Base-by-base conservation (phyloP, 2,888 invertebrate genomes). In the Spisula subtruncata region DNA sequence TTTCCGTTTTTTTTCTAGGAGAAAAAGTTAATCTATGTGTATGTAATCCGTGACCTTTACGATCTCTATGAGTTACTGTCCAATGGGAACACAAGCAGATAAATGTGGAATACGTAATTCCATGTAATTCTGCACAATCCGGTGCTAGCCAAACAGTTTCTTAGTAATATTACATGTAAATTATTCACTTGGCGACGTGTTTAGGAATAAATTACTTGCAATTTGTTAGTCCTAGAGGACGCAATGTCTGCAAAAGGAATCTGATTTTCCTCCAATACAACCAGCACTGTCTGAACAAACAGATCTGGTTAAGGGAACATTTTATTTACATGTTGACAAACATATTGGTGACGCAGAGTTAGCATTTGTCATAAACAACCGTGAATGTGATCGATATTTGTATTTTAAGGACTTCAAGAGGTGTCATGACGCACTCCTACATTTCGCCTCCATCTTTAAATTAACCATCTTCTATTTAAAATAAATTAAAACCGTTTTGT, bases 181-280 rank as follows among this genome's bases (percentile, higher is more conserved):
- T 75, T 75, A 75, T 75, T 32, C 32, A 75, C 75, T 18, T 35
- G 75, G 75, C 75, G 75, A 75, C 75, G 75, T 75, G 75, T 32
- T 75, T 75, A 18, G 18, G 29, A 75, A 75, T 75, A 35, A 75
- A 75, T 75, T 35, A 75, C 35, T 75, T 25, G 29, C 75, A 35
- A 32, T 32, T 35, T 75, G 35, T 35, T 25, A 75, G 29, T 35
- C 32, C 35, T 75, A 32, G 16, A 75, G 35, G 32, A 32, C 75
- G 10, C 14, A 32, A 35, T 35, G 75, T 75, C 75, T 32, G 75
- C 75, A 35, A 32, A 16, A 35, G 18, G 75, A 32, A 35, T 75
- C 35, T 66, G 60, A 66, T 10, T 66, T 66, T 66, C 60, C 25
- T 4, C 10, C n/a, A 66, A 25, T 66, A 66, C 25, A n/a, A 66